Conservation (phyloP, 2,113 vertebrate species). For the Dromiciops gliroides region DNA sequence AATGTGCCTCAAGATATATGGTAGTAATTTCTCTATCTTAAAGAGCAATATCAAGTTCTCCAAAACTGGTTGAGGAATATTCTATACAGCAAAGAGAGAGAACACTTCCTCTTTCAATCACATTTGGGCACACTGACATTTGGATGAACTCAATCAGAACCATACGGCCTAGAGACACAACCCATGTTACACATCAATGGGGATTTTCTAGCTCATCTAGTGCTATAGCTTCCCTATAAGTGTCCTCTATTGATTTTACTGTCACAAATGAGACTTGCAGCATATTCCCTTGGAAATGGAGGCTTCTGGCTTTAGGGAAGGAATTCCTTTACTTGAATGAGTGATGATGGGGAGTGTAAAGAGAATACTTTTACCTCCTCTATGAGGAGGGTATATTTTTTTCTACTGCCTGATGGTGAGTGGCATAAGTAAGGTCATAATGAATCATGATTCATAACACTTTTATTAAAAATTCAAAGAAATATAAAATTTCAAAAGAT, state of each 20-base stretch:
- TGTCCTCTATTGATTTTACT: background rate
- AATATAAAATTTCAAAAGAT: conserved; percentile 59
- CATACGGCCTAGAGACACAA: rapidly evolving
- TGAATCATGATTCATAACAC: background rate
- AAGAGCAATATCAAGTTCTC: background rate
- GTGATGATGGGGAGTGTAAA: background rate
- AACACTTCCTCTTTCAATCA: background rate
- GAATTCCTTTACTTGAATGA: background rate
- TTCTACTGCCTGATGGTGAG: background rate
- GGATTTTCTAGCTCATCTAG: background rate
- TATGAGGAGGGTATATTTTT: background rate
- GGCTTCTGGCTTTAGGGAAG: background rate
- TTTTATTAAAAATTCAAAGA: background rate
- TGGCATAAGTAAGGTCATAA: background rate
- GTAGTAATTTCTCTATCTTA: background rate
- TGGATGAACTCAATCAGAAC: background rate
- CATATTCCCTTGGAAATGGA: background rate
- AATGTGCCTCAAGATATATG: background rate
- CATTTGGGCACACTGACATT: background rate
- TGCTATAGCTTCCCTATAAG: background rate
- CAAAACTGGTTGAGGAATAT: background rate
- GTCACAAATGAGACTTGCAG: background rate
- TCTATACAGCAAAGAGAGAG: background rate
- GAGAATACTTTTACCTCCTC: background rate
- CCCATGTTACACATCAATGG: rapidly evolving